A percentile compares a stretch with the other conserved stretches of the same genome.
phyloP scores from a whole-genome alignment of 2,797 vertebrate species.

The Brachyalestes nurse region DNA sequence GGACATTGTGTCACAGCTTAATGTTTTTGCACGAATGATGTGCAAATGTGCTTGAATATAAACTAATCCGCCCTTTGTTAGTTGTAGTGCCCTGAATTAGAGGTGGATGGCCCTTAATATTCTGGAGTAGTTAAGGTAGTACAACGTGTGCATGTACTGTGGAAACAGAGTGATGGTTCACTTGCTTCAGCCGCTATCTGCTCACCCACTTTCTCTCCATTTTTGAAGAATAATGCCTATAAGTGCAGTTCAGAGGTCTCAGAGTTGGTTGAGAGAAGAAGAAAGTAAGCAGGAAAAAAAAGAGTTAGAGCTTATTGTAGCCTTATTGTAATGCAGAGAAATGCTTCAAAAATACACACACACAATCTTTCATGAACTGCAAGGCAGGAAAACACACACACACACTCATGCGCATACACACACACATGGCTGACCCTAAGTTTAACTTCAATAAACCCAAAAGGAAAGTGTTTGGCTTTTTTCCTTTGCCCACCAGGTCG shows the following conservation, averaged over 20 bases:
- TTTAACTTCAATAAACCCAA: conserved; percentile 17
- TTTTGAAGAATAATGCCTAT: not conserved
- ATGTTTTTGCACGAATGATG: not conserved
- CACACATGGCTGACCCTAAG: conserved; percentile 13
- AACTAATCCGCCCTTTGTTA: conserved; percentile 25
- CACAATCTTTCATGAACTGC: not conserved
- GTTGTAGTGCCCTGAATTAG: not conserved
- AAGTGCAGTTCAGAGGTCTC: not conserved
- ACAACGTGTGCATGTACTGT: conserved; percentile 36
- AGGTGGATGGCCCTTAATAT: not conserved
- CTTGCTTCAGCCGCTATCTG: conserved; percentile 43
- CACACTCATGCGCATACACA: not conserved
- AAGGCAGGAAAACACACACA: not conserved
- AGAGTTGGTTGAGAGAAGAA: not conserved
- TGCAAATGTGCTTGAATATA: conserved; percentile 4
- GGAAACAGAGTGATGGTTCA: conserved; percentile 29
- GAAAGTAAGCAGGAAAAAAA: not conserved
- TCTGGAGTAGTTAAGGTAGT: conserved; percentile 34
- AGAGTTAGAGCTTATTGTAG: conserved; percentile 1
- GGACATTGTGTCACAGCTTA: not conserved
- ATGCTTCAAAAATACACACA: not conserved
- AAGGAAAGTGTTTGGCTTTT: not conserved
- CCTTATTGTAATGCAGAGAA: not conserved
- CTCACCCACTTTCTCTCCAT: not conserved
- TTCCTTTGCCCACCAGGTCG: conserved; percentile 8